A percentile compares a stretch with the other conserved stretches of the same genome.
phyloP scores from a whole-genome alignment of 2,888 invertebrate genomes.

The Pterostichus madidus region DNA sequence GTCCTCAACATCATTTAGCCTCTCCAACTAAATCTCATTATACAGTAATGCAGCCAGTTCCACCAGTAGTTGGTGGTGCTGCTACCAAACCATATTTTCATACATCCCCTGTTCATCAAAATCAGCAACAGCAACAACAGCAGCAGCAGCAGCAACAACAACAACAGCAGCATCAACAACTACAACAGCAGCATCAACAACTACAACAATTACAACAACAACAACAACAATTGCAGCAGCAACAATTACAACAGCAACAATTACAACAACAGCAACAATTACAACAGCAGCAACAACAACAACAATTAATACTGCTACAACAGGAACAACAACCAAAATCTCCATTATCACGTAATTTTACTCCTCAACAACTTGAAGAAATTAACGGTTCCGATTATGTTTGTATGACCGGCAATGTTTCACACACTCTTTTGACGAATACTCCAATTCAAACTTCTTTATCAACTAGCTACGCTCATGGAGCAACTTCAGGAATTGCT shows the following conservation, averaged over 20 bases:
- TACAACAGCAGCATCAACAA: constrained; percentile 29
- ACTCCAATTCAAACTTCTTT: constrained; percentile 76
- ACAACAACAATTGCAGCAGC: constrained; percentile 29
- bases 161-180: constrained; percentile 30
- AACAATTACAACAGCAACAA: constrained; percentile 30
- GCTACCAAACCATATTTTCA: constrained; percentile 56
- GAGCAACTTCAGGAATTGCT: constrained; percentile 77
- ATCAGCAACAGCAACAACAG: constrained; percentile 18
- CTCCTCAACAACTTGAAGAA: constrained; percentile 81
- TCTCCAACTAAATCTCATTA: constrained; percentile 58
- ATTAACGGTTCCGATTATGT: constrained; percentile 90
- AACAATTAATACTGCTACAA: constrained; percentile 2
- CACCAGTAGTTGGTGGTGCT: not conserved
- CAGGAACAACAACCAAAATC: constrained; percentile 35
- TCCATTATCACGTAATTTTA: constrained; percentile 70
- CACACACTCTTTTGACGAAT: constrained; percentile 78
- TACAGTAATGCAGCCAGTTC: constrained; percentile 67
- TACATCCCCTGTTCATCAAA: constrained; percentile 56
- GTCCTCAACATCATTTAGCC: constrained; percentile 65
- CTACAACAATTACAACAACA: constrained; percentile 28
- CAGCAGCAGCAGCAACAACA: constrained; percentile 35
- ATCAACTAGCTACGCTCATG: constrained; percentile 75
- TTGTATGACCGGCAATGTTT: constrained; percentile 86
- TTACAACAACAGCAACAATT: constrained; percentile 17
- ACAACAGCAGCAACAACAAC: not conserved